Percentiles rank a stretch among this genome's conserved stretches.
Evolutionary conservation across 2,797 vertebrate species (phyloP).

Genomic region (Rhadinocentrus ornatus): DNA sequence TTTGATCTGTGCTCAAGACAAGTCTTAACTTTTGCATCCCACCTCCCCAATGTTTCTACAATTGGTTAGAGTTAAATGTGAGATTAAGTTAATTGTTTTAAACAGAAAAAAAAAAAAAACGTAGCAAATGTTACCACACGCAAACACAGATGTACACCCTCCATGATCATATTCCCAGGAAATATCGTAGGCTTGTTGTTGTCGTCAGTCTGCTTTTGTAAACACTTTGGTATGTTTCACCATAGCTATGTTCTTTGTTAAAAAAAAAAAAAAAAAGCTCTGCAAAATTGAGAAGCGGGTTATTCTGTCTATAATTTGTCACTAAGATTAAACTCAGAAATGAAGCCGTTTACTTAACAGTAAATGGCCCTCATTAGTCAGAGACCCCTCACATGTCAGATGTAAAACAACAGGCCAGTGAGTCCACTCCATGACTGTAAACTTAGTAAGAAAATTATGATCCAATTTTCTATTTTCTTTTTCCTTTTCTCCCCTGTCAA

Average conservation of each 20-base stretch:
- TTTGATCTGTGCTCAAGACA: not conserved
- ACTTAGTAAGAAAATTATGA: not conserved
- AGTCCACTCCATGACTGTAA: slow-evolving; percentile 13
- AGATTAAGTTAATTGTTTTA: slow-evolving; percentile 21
- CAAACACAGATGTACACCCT: slow-evolving; percentile 19
- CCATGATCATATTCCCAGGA: slow-evolving; percentile 31
- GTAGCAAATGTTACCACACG: slow-evolving; percentile 18
- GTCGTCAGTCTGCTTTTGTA: slow-evolving; percentile 39
- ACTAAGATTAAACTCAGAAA: slow-evolving; percentile 49
- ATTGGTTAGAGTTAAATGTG: not conserved
- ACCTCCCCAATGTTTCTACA: not conserved
- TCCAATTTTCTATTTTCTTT: not conserved
- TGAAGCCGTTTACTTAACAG: slow-evolving; percentile 53
- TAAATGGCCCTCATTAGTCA: slow-evolving; percentile 50
- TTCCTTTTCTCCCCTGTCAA: not conserved
- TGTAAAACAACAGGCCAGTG: slow-evolving; percentile 25
- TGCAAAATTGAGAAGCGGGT: slow-evolving; percentile 30
- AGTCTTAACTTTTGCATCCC: not conserved
- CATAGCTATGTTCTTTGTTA: slow-evolving; percentile 31
- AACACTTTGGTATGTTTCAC: slow-evolving; percentile 57
- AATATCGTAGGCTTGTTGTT: slow-evolving; percentile 45
- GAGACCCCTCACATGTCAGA: slow-evolving; percentile 17
- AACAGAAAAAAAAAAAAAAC: not conserved
- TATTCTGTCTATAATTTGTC: slow-evolving; percentile 62
- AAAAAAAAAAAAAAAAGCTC: slow-evolving; percentile 8